Evolutionary conservation across 1,140 invertebrate species (phyloP).

Genomic region (Philopotamus ludificatus): DNA sequence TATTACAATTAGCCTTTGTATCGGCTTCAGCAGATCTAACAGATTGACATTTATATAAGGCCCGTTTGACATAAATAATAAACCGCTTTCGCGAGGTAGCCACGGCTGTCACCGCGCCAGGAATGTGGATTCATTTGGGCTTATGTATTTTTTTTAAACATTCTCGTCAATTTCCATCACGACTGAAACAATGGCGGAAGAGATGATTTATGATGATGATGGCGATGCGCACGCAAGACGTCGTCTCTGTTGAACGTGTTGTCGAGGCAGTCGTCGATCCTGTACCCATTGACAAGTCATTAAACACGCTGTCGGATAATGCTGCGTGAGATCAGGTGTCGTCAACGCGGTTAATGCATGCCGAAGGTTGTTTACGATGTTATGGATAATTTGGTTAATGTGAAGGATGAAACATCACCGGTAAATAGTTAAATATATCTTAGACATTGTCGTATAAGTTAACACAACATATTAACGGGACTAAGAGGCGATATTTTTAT

Average conservation of each 20-base stretch:
- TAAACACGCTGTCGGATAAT: conserved; percentile 9
- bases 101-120: background rate
- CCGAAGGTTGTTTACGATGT: no score
- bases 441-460: no score
- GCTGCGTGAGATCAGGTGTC: background rate
- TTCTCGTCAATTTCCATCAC: background rate
- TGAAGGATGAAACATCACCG: no score
- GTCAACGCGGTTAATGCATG: background rate
- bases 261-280: background rate
- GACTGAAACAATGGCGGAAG: conserved; percentile 2
- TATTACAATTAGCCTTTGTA: background rate
- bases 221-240: background rate
- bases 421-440: no score
- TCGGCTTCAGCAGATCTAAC: background rate
- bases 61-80: conserved; percentile 8
- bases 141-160: background rate
- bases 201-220: conserved; percentile 18
- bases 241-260: background rate
- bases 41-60: conserved; percentile 6
- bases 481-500: no score
- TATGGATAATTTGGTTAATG: no score
- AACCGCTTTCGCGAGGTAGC: conserved; percentile 1
- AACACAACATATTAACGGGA: no score
- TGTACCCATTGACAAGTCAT: conserved; percentile 12
- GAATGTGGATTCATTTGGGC: conserved; percentile 11